Base-by-base conservation (phyloP, 2,113 vertebrate genomes). In the Hoplias malabaricus region DNA sequence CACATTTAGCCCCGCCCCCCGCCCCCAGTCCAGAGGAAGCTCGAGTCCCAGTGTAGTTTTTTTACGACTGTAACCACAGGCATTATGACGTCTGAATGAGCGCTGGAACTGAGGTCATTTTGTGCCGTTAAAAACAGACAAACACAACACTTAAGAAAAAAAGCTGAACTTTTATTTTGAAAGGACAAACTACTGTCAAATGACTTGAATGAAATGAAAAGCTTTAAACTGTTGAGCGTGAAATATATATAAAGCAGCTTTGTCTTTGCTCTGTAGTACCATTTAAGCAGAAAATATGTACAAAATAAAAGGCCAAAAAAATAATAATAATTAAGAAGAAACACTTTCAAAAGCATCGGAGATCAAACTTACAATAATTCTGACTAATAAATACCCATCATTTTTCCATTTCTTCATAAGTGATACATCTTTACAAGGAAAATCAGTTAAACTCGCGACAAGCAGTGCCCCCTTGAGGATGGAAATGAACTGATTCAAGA, bases 101-200 rank as follows among this genome's bases (percentile, higher is more conserved):
- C 4, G 9, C 2, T 46, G 11, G 11, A 3, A 46, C 42, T 46
- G 40, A 11, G 1, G 16, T 13, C 29, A 7, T 25, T 14, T 10
- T 38, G 11, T 25, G 66, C 70, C 3, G 29, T 23, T 16, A 68
- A 9, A 69, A 46, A 27, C 69, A 78, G 40, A 65, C 70, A 62
- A 72, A 14, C 8, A 66, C n/a, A 10, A 36, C 1, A n/a, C 82
- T 84, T 91, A 90, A 63, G 75, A 83, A 92, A 92, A n/a, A 91
- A 90, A 78, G 77, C 79, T 88, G 86, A 87, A 88, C 74, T 86
- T 94, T 95, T 94, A 94, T 95, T 94, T 93, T 92, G 93, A 94
- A 94, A 93, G 92, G 94, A 94, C 93, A 93, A 94, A 93, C 92
- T 91, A 93, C 94, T 93, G 95, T 95, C 91, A 92, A 94, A 95